These are phyloP conservation scores for Pseudomyrmex concolor DNA, from an alignment of 1,140 invertebrate genomes.

Conservation along the genomic window DNA sequence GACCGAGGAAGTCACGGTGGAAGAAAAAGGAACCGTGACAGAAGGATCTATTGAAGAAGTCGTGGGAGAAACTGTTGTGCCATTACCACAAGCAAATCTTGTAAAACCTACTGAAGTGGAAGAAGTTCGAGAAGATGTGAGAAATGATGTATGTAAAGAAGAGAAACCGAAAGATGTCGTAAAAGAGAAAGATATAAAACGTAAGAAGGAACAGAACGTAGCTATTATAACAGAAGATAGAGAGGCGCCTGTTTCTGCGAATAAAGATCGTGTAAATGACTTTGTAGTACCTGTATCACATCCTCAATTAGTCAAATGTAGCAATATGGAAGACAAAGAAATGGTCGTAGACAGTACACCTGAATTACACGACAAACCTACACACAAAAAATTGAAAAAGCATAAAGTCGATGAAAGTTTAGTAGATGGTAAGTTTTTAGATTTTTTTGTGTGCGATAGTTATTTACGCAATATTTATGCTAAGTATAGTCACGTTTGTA, in stretches of 20 bases:
- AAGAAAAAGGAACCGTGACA: slow-evolving; percentile 49
- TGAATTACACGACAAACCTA: slow-evolving; percentile 75
- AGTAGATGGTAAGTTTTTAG: slow-evolving; percentile 73
- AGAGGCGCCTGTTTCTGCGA: slow-evolving; percentile 80
- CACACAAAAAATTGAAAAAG: slow-evolving; percentile 75
- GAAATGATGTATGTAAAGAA: slow-evolving; percentile 78
- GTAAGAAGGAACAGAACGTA: slow-evolving; percentile 80
- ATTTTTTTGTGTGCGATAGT: slow-evolving; percentile 36
- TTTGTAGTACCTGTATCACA: slow-evolving; percentile 86
- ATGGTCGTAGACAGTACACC: slow-evolving; percentile 73
- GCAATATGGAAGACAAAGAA: slow-evolving; percentile 73
- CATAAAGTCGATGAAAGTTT: slow-evolving; percentile 70
- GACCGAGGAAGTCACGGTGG: slow-evolving; percentile 54
- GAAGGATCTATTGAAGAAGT: slow-evolving; percentile 72
- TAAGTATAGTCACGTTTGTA: background rate
- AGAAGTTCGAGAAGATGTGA: slow-evolving; percentile 82
- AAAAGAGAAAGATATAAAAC: slow-evolving; percentile 79
- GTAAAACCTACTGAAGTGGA: slow-evolving; percentile 71
- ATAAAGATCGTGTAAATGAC: slow-evolving; percentile 77
- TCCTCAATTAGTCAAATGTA: slow-evolving; percentile 88
- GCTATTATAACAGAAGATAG: slow-evolving; percentile 80
- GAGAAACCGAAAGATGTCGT: slow-evolving; percentile 79
- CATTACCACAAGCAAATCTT: background rate
- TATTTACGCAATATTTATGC: background rate
- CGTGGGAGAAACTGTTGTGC: slow-evolving; percentile 36